A percentile compares a stretch with the other conserved stretches of the same genome.
These are phyloP conservation scores for Gymnoscelis rufifasciata DNA, from an alignment of 2,888 invertebrate species.

Conservation along the genomic window DNA sequence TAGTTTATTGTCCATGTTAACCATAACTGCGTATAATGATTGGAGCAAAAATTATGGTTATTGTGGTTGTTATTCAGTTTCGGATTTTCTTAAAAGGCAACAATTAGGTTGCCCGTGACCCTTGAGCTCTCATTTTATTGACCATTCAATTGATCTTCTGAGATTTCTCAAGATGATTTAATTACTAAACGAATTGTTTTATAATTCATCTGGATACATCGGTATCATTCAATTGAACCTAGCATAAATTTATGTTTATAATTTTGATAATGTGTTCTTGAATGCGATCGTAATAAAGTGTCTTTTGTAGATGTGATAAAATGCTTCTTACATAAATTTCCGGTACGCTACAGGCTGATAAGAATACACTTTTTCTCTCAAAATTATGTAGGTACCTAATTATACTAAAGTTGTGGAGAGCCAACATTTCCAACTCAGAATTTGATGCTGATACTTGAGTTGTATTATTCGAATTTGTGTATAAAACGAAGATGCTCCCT, in stretches of 20 bases:
- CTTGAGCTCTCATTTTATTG: slow-evolving; percentile 60
- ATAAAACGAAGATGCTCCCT: too few species aligned
- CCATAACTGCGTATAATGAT: slow-evolving; percentile 34
- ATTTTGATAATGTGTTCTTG: too few species aligned
- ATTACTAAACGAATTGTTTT: slow-evolving; percentile 29
- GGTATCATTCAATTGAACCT: background rate
- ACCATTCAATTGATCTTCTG: slow-evolving; percentile 66
- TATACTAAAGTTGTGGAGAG: too few species aligned
- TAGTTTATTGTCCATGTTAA: slow-evolving; percentile 39
- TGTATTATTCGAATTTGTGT: too few species aligned
- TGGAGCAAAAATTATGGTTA: slow-evolving; percentile 23
- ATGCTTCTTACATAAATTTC: background rate
- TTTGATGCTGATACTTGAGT: too few species aligned
- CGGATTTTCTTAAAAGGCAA: slow-evolving; percentile 43
- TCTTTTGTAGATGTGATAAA: slow-evolving; percentile 6
- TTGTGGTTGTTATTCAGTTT: slow-evolving; percentile 22
- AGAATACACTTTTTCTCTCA: too few species aligned
- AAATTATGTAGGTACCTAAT: too few species aligned
- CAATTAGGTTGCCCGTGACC: slow-evolving; percentile 69
- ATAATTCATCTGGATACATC: slow-evolving; percentile 17
- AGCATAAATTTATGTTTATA: too few species aligned
- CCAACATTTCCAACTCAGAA: too few species aligned
- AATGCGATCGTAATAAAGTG: background rate
- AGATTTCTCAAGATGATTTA: slow-evolving; percentile 50
- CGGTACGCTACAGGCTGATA: background rate